phyloP scores from a whole-genome alignment of 2,113 vertebrate species.

The Carassius carassius region DNA sequence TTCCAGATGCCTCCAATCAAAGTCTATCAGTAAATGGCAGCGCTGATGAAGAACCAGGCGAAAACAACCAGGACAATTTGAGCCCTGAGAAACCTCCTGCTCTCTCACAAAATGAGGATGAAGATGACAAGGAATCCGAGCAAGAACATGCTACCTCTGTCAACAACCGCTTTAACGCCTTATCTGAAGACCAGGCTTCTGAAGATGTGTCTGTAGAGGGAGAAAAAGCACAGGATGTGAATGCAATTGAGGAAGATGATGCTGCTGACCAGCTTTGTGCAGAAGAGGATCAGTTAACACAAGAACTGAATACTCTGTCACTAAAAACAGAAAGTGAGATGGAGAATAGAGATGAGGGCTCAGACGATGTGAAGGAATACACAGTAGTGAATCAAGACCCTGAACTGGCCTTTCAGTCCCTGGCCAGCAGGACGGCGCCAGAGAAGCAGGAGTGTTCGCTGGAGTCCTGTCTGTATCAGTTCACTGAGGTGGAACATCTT shows the following conservation, averaged over 20 bases:
- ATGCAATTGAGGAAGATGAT: slow-evolving; percentile 33
- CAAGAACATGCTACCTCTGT: slow-evolving; percentile 46
- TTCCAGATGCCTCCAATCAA: background rate
- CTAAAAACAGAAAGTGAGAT: slow-evolving; percentile 72
- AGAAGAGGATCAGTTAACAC: slow-evolving; percentile 63
- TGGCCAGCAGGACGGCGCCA: slow-evolving; percentile 77
- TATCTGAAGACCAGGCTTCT: slow-evolving; percentile 60
- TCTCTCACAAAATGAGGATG: slow-evolving; percentile 19
- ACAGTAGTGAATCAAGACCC: slow-evolving; percentile 82
- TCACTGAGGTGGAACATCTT: slow-evolving; percentile 90
- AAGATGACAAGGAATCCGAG: slow-evolving; percentile 34
- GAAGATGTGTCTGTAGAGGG: slow-evolving; percentile 56
- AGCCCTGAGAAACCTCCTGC: slow-evolving; percentile 14
- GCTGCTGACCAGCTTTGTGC: slow-evolving; percentile 15
- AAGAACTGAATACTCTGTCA: slow-evolving; percentile 74
- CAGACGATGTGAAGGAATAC: slow-evolving; percentile 65
- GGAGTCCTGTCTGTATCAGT: slow-evolving; percentile 87
- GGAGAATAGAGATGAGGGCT: slow-evolving; percentile 58
- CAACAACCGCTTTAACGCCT: slow-evolving; percentile 61
- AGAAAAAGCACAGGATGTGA: slow-evolving; percentile 35
- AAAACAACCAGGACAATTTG: background rate
- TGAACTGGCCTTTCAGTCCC: slow-evolving; percentile 83
- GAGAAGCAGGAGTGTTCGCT: slow-evolving; percentile 83
- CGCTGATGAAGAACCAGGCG: slow-evolving; percentile 14
- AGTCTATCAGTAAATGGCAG: background rate